Base-by-base conservation (phyloP, 2,888 invertebrate species). In the Acanthoscelides obtectus region DNA sequence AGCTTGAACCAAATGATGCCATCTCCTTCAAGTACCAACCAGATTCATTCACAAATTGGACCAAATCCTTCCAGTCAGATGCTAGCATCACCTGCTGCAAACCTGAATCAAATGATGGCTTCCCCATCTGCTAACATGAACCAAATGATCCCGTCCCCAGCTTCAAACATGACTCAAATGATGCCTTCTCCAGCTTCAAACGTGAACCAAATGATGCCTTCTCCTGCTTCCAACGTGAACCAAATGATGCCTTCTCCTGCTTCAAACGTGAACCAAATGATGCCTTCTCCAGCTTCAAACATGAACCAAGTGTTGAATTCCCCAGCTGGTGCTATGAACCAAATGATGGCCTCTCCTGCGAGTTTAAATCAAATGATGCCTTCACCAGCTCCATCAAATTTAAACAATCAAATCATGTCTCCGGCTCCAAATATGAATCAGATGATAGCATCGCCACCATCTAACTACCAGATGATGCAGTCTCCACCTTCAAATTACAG, bases 21-120 rank as follows among this genome's bases (percentile, higher is more conserved):
- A 17, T 81, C 81, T 45, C 79, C 80, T n/a, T 72, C 79, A 0
- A 80, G 77, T 69, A 75, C 79, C 71, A 79, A 78, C 72, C 79
- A 81, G 69, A 79, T 81, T 80, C 80, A 80, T 64, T 80, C 79
- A 71, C 80, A 79, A 74, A 80, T 81, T 76, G 78, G 81, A 70
- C 77, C 77, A 20, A 80, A 81, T 19, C 80, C 82, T 8, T 75
- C 79, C 72, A 79, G 77, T 72, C 79, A 81, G 69, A 79, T 81
- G 75, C 74, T 80, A 20, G 76, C 75, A 27, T 76, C 78, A 63
- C 77, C 79, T 0, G 72, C 77, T 22, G 68, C 75, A 4, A 70
- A 72, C 63, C 65, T 77, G 64, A 77, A 75, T 27, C 80, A 80
- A 71, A 78, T 80, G 71, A 78, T 80, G 74, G 76, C 75, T 6